phyloP scores from a whole-genome alignment of 2,797 vertebrate species.

The Catostomus latipinnis region DNA sequence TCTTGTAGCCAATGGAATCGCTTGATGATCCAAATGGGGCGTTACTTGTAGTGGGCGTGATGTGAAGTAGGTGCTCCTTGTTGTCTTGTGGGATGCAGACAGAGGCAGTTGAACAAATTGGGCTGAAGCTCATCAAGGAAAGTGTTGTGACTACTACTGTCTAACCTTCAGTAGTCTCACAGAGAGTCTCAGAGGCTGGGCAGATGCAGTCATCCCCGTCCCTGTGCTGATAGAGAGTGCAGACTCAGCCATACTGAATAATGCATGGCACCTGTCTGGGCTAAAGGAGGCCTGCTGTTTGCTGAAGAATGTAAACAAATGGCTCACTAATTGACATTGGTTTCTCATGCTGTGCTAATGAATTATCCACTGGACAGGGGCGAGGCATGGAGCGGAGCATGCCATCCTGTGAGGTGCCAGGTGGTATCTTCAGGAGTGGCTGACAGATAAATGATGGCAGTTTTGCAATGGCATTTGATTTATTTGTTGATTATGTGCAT shows the following conservation, averaged over 20 bases:
- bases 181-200: conserved; percentile 60
- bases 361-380: conserved; percentile 70
- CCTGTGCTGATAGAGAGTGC: conserved; percentile 55
- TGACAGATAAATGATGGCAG: conserved; percentile 46
- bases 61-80: no score
- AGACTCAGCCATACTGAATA: conserved; percentile 70
- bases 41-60: no score
- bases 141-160: conserved; percentile 3
- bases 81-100: no score
- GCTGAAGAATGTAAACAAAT: conserved; percentile 60
- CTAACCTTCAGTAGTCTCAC: conserved; percentile 15
- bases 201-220: conserved; percentile 47
- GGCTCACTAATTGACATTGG: conserved; percentile 74
- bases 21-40: no score
- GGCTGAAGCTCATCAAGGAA: conserved; percentile 47
- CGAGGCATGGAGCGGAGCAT: conserved; percentile 29
- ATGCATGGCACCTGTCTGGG: conserved; percentile 62
- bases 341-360: conserved; percentile 75
- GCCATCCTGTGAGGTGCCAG: conserved; percentile 55
- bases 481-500: conserved; percentile 6
- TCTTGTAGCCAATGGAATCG: no score
- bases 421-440: conserved; percentile 35
- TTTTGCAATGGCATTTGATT: conserved; percentile 22
- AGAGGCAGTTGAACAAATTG: conserved; percentile 6
- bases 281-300: conserved; percentile 61